These are phyloP conservation scores for Rhinella marina DNA, from an alignment of 2,797 vertebrate species.

Conservation along the genomic window DNA sequence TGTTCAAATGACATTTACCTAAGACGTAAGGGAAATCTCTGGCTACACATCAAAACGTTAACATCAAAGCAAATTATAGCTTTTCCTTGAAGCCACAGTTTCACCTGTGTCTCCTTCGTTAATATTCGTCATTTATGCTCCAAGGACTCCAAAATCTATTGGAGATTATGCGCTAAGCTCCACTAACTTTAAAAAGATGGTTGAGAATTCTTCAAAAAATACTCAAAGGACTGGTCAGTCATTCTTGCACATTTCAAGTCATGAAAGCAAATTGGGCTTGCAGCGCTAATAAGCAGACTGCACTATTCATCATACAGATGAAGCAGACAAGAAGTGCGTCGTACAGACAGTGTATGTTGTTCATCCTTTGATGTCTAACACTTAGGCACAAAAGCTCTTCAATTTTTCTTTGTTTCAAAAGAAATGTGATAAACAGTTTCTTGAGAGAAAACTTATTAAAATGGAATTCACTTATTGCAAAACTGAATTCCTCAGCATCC, in stretches of 20 bases:
- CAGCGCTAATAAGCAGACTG: constrained; percentile 48
- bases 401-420: neutral
- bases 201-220: constrained; percentile 30
- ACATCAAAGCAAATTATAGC: constrained; percentile 56
- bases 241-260: constrained; percentile 48
- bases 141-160: constrained; percentile 41
- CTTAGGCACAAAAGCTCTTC: neutral
- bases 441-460: neutral
- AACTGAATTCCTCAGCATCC: neutral
- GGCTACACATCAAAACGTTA: constrained; percentile 56
- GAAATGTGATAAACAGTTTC: neutral
- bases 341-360: neutral
- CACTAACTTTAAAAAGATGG: constrained; percentile 53
- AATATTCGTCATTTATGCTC: constrained; percentile 57
- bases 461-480: neutral
- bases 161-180: constrained; percentile 46
- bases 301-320: constrained; percentile 40
- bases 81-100: constrained; percentile 53
- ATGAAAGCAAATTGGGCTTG: constrained; percentile 59
- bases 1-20: constrained; percentile 56
- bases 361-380: constrained; percentile 24
- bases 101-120: constrained; percentile 56
- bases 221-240: constrained; percentile 55
- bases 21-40: constrained; percentile 55
- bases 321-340: constrained; percentile 21